phyloP scores from a whole-genome alignment of 2,797 vertebrate genomes.

The Philypnodon macrostomus region DNA sequence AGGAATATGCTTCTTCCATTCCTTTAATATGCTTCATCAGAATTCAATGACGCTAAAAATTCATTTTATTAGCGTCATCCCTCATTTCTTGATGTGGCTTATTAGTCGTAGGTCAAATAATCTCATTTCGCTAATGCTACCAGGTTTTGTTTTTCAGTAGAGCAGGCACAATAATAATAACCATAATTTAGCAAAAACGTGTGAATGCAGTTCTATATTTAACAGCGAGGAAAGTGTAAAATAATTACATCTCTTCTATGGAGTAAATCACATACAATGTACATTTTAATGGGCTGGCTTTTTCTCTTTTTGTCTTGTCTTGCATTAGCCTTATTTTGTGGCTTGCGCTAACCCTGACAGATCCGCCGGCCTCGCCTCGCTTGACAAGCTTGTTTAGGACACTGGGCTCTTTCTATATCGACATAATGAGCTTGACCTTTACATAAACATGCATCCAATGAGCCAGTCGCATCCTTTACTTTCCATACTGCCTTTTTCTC shows the following conservation, averaged over 20 bases:
- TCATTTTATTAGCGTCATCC: background rate
- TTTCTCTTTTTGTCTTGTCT: constrained; percentile 26
- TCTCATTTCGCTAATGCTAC: background rate
- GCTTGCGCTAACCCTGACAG: constrained; percentile 78
- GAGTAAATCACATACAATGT: constrained; percentile 11
- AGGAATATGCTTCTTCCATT: constrained; percentile 88
- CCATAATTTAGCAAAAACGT: too few species aligned
- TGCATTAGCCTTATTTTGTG: constrained; percentile 27
- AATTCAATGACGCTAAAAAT: constrained; percentile 46
- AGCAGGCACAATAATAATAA: too few species aligned
- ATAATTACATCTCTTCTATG: constrained; percentile 2
- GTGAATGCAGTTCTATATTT: background rate
- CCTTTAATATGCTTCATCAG: constrained; percentile 82
- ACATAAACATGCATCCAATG: constrained; percentile 66
- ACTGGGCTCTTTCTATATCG: constrained; percentile 61
- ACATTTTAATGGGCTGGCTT: constrained; percentile 25
- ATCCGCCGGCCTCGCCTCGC: constrained; percentile 50
- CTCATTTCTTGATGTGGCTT: constrained; percentile 19
- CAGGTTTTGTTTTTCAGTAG: too few species aligned
- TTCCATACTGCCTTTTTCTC: constrained; percentile 33
- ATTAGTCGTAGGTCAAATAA: background rate
- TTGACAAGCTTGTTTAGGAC: constrained; percentile 65
- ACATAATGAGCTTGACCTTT: constrained; percentile 75
- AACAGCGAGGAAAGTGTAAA: background rate
- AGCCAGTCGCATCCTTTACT: constrained; percentile 38